A percentile compares a stretch with the other conserved stretches of the same genome.
Evolutionary conservation across 2,113 vertebrate genomes (phyloP).

Genomic region (Bombycilla garrulus): DNA sequence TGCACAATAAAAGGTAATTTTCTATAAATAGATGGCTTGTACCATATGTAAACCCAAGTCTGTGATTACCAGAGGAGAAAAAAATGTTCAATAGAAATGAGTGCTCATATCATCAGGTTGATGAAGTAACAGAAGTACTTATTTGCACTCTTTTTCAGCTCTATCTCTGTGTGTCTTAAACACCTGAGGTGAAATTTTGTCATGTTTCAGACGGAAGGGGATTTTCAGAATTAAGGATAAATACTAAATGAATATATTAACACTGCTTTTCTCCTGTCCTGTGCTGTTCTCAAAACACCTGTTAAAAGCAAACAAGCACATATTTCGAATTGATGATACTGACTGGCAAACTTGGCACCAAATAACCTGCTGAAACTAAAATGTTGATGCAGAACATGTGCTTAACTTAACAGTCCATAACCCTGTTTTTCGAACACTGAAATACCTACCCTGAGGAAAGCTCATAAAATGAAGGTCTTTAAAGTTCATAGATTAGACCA

Average conservation of each 20-base stretch:
- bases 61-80: not conserved
- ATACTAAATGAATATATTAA: slow-evolving; percentile 41
- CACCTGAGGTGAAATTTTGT: slow-evolving; percentile 13
- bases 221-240: slow-evolving; percentile 27
- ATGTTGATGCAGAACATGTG: slow-evolving; percentile 63
- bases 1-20: not conserved
- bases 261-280: slow-evolving; percentile 45
- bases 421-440: slow-evolving; percentile 61
- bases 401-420: slow-evolving; percentile 69
- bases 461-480: slow-evolving; percentile 54
- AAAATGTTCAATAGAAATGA: not conserved
- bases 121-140: not conserved
- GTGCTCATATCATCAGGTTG: not conserved
- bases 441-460: slow-evolving; percentile 60
- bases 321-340: slow-evolving; percentile 55
- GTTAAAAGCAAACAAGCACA: slow-evolving; percentile 54
- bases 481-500: slow-evolving; percentile 53
- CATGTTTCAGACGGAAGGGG: not conserved
- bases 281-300: slow-evolving; percentile 55
- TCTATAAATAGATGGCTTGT: not conserved
- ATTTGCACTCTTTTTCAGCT: not conserved
- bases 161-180: not conserved
- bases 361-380: slow-evolving; percentile 63
- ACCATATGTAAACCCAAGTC: not conserved
- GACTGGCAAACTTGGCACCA: slow-evolving; percentile 63